These are phyloP conservation scores for Alloscopus bannaensis DNA, from an alignment of 2,888 invertebrate species.

Conservation along the genomic window DNA sequence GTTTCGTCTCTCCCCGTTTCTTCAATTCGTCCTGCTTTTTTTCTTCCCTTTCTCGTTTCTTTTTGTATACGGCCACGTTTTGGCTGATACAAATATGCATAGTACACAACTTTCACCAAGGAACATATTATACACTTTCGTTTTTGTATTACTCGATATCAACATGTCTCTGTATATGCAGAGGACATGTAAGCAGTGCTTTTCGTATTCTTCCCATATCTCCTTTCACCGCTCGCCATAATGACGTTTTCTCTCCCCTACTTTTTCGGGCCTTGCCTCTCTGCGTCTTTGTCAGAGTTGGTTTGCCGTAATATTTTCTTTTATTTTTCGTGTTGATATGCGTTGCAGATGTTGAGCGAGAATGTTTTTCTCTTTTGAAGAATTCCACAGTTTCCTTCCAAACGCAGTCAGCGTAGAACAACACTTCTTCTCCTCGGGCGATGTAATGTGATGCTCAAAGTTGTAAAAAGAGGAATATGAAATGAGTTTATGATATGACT, in stretches of 20 bases:
- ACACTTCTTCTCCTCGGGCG: too few relatives aligned
- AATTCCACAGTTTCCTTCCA: too few relatives aligned
- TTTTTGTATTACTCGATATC: background rate
- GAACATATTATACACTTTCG: background rate
- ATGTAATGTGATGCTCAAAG: background rate
- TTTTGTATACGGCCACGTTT: conserved; percentile 10
- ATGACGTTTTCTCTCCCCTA: conserved; percentile 11
- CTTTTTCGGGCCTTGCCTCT: background rate
- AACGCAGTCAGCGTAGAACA: too few relatives aligned
- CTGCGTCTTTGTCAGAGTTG: background rate
- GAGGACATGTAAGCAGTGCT: background rate
- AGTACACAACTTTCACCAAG: background rate
- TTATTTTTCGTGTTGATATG: too few relatives aligned
- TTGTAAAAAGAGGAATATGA: conserved; percentile 2
- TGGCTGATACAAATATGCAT: conserved; percentile 11
- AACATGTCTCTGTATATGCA: conserved; percentile 1
- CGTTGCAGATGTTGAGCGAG: too few relatives aligned
- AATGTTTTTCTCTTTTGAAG: conserved; percentile 14
- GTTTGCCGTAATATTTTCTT: too few relatives aligned
- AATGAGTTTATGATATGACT: conserved; percentile 12
- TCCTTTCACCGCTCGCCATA: background rate
- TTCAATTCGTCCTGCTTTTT: background rate
- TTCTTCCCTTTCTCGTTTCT: background rate
- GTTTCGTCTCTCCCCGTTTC: conserved; percentile 27
- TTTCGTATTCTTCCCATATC: conserved; percentile 4